Evolutionary conservation across 2,113 vertebrate species (phyloP).

Genomic region (Thamnaconus septentrionalis): DNA sequence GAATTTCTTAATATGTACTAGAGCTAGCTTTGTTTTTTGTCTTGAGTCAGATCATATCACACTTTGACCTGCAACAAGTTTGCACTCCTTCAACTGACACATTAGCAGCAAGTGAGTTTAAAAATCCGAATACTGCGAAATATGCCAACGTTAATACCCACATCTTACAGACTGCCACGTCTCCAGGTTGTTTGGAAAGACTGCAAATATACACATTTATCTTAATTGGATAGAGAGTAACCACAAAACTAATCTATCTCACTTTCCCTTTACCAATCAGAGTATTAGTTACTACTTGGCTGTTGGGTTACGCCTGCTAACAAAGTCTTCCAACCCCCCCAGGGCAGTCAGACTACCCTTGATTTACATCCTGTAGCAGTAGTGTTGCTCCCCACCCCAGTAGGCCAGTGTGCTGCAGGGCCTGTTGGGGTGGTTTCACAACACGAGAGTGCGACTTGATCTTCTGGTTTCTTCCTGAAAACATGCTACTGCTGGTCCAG

Average conservation of each 20-base stretch:
- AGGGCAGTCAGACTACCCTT: slow-evolving; percentile 40
- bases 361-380: slow-evolving; percentile 32
- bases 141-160: no score
- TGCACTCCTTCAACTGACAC: no score
- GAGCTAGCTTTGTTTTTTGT: neutral
- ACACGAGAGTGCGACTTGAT: slow-evolving; percentile 30
- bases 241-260: no score
- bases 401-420: slow-evolving; percentile 47
- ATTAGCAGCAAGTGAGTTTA: no score
- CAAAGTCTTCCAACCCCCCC: slow-evolving; percentile 13
- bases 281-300: neutral
- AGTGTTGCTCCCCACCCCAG: slow-evolving; percentile 28
- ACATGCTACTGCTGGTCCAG: slow-evolving; percentile 16
- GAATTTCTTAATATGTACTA: neutral
- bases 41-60: neutral
- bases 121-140: no score
- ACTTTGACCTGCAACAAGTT: neutral
- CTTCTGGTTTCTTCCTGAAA: slow-evolving; percentile 35
- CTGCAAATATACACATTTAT: no score
- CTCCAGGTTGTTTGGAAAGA: no score
- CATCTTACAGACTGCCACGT: no score
- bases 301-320: slow-evolving; percentile 5
- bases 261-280: no score
- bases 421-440: slow-evolving; percentile 65
- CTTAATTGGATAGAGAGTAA: no score